Evolutionary conservation across 2,888 invertebrate genomes (phyloP).

Genomic region (Eupeodes luniger): DNA sequence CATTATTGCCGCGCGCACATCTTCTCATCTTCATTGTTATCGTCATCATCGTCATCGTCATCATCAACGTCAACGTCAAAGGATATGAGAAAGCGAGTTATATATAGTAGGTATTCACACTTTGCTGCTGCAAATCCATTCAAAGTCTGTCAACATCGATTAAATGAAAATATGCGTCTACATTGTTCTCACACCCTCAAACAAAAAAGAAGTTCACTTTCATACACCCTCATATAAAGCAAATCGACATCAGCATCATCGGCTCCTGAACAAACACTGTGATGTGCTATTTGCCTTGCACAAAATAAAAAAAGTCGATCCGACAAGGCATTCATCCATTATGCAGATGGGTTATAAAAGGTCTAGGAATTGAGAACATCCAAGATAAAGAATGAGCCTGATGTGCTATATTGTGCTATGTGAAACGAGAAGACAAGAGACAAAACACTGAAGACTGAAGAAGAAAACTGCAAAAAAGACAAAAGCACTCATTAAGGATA

Average conservation of each 20-base stretch:
- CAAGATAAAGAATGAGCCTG: conserved; percentile 21
- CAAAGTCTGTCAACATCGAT: conserved; percentile 73
- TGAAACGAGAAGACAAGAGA: background rate
- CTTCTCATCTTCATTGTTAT: conserved; percentile 28
- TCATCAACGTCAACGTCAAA: conserved; percentile 50
- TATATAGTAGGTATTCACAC: conserved; percentile 33
- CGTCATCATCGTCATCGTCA: conserved; percentile 22
- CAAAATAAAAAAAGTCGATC: conserved; percentile 37
- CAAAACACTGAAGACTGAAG: background rate
- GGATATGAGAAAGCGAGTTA: conserved; percentile 49
- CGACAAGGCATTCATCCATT: conserved; percentile 64
- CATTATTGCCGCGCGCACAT: conserved; percentile 14
- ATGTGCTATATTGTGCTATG: too few relatives aligned
- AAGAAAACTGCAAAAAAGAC: conserved; percentile 30
- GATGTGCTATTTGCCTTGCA: conserved; percentile 59
- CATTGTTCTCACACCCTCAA: conserved; percentile 33
- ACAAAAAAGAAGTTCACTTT: conserved; percentile 44
- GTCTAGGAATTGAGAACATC: conserved; percentile 21
- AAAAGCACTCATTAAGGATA: conserved; percentile 76
- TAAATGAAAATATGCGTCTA: conserved; percentile 68
- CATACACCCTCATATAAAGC: conserved; percentile 2
- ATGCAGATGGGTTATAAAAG: conserved; percentile 65
- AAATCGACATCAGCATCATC: conserved; percentile 9
- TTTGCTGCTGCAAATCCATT: conserved; percentile 62
- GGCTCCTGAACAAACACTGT: conserved; percentile 40